Base-by-base conservation (phyloP, 30 jellyfish, hydroid and myxozoan species). In the Clytia hemisphaerica region DNA sequence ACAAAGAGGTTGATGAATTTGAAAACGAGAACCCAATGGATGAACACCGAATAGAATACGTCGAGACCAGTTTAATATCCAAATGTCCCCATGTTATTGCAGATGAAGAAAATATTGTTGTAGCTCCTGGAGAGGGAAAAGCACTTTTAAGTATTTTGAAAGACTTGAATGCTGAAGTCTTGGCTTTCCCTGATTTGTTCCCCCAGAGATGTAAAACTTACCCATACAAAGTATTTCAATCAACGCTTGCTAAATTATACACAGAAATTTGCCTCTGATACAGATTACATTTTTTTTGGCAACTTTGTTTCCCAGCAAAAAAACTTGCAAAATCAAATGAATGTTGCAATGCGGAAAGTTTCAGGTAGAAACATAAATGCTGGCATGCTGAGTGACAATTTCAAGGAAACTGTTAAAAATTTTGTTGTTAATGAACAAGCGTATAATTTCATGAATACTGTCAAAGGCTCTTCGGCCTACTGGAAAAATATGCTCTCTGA, bases 391-490 rank as follows among this genome's bases (percentile, higher is more conserved):
- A 36, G 34, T n/a, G 22, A 21, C 25, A 69, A 46, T 51, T 69
- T 37, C 49, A 26, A 69, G 19, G 81, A 69, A 48, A 19, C 69
- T 15, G 61, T 69, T n/a, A 42, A 22, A 40, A 21, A 26, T 46
- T 66, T 66, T 9, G 44, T 46, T 66, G 37, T 26, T 66, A 70
- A 66, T 37, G 78, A 44, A 28, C 37, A 65, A 3, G 78, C 42
- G 15, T 65, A 34, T 44, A 36, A 22, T 12, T 65, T 65, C 40
- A 71, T 71, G 83, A 34, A 35, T 18, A 28, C 75, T 2, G 40
- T 71, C 2, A 71, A 71, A 57, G 83, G 83, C 27, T 50, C 83
- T 32, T 74, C 83, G 12, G 75, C 83, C 10, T 71, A 50, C 47
- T 71, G 75, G 83, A 71, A 71, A 49, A 31, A 71, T 21, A 50